phyloP scores from a whole-genome alignment of 1,140 invertebrate species.

The Bombyx mandarina region DNA sequence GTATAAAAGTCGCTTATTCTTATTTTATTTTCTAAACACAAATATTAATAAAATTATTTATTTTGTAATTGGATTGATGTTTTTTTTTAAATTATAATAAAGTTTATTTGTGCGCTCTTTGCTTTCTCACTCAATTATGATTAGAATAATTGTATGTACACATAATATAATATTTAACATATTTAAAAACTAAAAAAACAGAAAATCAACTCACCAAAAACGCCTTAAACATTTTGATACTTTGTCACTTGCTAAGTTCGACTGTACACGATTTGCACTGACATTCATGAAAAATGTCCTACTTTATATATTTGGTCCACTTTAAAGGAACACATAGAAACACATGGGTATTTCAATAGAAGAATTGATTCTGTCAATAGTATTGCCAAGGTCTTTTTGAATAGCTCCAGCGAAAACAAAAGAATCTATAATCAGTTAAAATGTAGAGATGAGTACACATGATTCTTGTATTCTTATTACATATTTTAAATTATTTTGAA shows the following conservation, averaged over 20 bases:
- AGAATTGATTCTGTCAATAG: constrained; percentile 32
- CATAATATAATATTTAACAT: no score
- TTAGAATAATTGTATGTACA: not conserved
- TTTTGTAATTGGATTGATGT: no score
- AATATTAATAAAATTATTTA: not conserved
- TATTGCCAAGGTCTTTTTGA: constrained; percentile 40
- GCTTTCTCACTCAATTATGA: not conserved
- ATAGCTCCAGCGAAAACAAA: constrained; percentile 45
- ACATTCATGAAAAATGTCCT: constrained; percentile 20
- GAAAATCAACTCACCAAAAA: constrained; percentile 28
- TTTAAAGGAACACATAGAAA: constrained; percentile 31
- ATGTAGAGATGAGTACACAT: constrained; percentile 7
- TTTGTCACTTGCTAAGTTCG: constrained; percentile 13
- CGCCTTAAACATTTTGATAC: constrained; percentile 21
- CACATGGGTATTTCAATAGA: constrained; percentile 33
- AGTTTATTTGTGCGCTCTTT: not conserved
- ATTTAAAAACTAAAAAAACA: not conserved
- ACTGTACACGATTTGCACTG: constrained; percentile 26
- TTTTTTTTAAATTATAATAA: not conserved
- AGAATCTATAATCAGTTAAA: constrained; percentile 43
- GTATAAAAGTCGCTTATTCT: not conserved
- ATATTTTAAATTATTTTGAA: not conserved
- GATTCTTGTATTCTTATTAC: not conserved
- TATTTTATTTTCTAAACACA: not conserved
- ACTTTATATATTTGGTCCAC: constrained; percentile 47